Conservation (phyloP, 1,140 invertebrate species). For the Pentalonia nigronervosa region DNA sequence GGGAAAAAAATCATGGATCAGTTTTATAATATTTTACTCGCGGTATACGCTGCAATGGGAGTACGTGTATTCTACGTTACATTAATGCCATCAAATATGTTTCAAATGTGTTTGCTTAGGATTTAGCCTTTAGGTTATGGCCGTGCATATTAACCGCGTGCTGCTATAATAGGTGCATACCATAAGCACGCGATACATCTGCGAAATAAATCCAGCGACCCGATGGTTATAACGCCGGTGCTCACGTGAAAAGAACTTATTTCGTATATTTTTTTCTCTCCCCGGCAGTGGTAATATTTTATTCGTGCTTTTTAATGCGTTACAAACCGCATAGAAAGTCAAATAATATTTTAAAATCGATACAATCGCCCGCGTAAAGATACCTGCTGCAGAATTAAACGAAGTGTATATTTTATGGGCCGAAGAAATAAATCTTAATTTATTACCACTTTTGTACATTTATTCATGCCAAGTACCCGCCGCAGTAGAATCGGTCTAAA, state of each 20-base stretch:
- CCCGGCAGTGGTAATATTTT: background rate
- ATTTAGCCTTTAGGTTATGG: background rate
- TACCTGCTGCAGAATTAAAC: background rate
- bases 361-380: background rate
- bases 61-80: no score
- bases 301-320: constrained; percentile 15
- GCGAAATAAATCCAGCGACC: background rate
- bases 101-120: background rate
- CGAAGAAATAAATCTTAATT: constrained; percentile 9
- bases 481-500: background rate
- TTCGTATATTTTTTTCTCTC: background rate
- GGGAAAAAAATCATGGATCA: background rate
- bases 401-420: background rate
- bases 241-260: background rate
- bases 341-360: constrained; percentile 23
- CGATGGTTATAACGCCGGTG: background rate
- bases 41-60: background rate
- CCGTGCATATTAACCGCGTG: background rate
- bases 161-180: background rate
- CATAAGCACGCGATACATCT: background rate
- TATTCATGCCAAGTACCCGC: background rate
- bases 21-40: background rate
- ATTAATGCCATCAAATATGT: constrained; percentile 28
- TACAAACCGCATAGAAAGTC: background rate
- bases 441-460: background rate